A percentile compares a stretch with the other conserved stretches of the same genome.
phyloP scores from a whole-genome alignment of 2,888 invertebrate species.

The Caradrina kadenii region DNA sequence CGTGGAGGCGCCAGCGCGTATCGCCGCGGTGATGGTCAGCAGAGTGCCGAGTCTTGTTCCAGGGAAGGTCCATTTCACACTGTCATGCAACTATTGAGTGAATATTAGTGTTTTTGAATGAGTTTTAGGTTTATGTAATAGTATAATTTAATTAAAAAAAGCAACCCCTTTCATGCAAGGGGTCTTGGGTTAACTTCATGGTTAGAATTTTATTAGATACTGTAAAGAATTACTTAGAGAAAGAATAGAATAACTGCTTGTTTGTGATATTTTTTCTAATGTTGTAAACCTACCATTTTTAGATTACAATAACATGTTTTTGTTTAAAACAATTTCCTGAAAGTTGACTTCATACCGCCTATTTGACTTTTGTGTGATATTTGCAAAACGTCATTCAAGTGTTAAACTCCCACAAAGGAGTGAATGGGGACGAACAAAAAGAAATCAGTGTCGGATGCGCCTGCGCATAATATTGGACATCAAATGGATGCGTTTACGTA shows the following conservation, averaged over 20 bases:
- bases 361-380: conserved; percentile 76
- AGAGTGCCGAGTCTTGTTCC: conserved; percentile 52
- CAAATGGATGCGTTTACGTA: conserved; percentile 89
- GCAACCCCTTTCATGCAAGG: neutral
- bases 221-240: too few species aligned
- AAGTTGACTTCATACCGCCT: conserved; percentile 70
- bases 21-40: conserved; percentile 31
- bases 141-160: neutral
- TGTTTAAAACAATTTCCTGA: conserved; percentile 4
- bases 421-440: conserved; percentile 73
- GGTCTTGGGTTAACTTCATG: neutral
- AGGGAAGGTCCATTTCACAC: conserved; percentile 48
- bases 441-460: conserved; percentile 82
- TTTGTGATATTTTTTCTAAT: neutral
- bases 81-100: conserved; percentile 41
- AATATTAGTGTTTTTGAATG: neutral
- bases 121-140: neutral
- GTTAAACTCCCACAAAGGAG: conserved; percentile 73
- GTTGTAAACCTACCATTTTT: too few species aligned
- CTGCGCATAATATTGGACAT: conserved; percentile 85
- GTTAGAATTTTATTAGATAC: too few species aligned
- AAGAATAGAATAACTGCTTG: neutral
- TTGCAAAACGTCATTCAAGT: conserved; percentile 82
- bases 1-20: conserved; percentile 73
- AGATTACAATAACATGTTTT: neutral